phyloP scores from a whole-genome alignment of 2,888 invertebrate species.

The Hoplodrina ambigua region DNA sequence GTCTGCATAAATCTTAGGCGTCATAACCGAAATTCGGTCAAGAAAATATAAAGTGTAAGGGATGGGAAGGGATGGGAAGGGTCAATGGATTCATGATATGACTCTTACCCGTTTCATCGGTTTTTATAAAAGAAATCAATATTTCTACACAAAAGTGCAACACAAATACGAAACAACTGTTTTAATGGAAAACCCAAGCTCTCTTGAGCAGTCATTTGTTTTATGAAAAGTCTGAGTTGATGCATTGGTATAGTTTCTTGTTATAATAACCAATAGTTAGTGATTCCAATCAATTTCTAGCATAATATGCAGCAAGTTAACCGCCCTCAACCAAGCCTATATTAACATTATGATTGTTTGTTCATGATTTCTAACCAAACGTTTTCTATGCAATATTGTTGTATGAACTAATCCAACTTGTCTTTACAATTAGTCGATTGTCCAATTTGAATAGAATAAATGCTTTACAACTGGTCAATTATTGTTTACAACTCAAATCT shows the following conservation, averaged over 20 bases:
- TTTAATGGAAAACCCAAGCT: too few relatives aligned
- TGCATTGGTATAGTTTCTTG: conserved; percentile 16
- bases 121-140: too few relatives aligned
- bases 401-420: conserved; percentile 47
- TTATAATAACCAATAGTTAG: conserved; percentile 31
- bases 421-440: conserved; percentile 51
- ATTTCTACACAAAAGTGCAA: too few relatives aligned
- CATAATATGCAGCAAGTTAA: conserved; percentile 25
- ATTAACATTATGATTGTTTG: conserved; percentile 30
- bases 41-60: too few relatives aligned
- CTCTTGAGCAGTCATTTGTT: not conserved
- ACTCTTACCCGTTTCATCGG: too few relatives aligned
- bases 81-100: too few relatives aligned
- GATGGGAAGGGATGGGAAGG: too few relatives aligned
- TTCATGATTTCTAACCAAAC: conserved; percentile 36
- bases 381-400: conserved; percentile 44
- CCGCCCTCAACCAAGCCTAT: conserved; percentile 47
- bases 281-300: conserved; percentile 32
- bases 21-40: too few relatives aligned
- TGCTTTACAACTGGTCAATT: conserved; percentile 37
- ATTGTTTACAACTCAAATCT: conserved; percentile 19
- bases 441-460: conserved; percentile 36
- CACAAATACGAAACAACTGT: too few relatives aligned
- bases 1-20: too few relatives aligned
- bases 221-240: conserved; percentile 18